These are phyloP conservation scores for Lepidostoma basale DNA, from an alignment of 1,140 invertebrate species.

Conservation along the genomic window DNA sequence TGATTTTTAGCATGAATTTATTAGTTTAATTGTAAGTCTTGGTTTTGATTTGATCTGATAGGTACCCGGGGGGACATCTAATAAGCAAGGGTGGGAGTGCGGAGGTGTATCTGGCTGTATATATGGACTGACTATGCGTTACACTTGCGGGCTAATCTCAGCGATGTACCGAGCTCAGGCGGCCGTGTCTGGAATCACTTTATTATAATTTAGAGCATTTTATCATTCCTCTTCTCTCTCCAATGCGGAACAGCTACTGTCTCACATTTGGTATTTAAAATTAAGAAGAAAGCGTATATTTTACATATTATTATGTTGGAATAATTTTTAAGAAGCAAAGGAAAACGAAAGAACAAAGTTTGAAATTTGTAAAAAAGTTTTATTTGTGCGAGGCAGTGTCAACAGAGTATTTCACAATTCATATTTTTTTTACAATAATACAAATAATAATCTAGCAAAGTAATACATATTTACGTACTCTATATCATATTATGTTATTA, in stretches of 20 bases:
- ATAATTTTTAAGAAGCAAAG: conserved; percentile 9
- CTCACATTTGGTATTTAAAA: background rate
- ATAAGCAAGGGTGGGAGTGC: no score
- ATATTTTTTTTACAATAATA: conserved; percentile 11
- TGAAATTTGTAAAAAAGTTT: background rate
- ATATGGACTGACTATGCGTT: no score
- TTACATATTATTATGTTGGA: background rate
- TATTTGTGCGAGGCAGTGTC: background rate
- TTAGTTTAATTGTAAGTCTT: no score
- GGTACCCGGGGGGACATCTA: no score
- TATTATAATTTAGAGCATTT: no score
- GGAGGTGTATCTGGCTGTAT: no score
- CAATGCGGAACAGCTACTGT: background rate
- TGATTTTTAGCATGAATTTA: no score
- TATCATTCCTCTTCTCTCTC: conserved; percentile 10
- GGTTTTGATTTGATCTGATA: no score
- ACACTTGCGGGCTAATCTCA: no score
- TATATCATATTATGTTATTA: conserved; percentile 45
- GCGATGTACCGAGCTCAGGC: no score
- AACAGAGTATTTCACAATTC: conserved; percentile 5
- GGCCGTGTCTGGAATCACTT: no score
- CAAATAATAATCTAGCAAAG: conserved; percentile 12
- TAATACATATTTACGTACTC: conserved; percentile 32
- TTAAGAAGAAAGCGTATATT: conserved; percentile 3
- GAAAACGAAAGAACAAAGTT: background rate